Conservation (phyloP, 2,113 vertebrate genomes). For the Prolemur simus region DNA sequence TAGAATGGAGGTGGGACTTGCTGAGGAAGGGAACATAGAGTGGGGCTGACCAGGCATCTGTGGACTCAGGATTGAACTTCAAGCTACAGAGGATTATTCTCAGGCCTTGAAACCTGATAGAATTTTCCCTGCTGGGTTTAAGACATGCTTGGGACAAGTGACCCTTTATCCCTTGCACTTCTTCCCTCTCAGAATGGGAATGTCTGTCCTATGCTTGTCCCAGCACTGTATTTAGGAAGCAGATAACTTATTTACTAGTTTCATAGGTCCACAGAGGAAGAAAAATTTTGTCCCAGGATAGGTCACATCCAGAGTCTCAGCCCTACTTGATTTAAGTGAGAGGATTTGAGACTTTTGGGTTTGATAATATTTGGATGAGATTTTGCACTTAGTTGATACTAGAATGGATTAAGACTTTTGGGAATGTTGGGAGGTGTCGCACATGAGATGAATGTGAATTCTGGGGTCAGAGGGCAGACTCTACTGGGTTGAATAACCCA, state of each 20-base stretch:
- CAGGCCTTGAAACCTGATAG: neutral
- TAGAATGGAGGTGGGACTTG: neutral
- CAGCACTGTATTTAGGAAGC: neutral
- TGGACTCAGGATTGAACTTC: neutral
- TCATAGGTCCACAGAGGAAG: neutral
- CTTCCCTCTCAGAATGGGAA: neutral
- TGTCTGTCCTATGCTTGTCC: neutral
- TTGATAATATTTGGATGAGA: neutral
- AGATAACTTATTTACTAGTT: neutral
- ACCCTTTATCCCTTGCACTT: neutral
- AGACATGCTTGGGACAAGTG: neutral
- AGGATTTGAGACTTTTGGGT: neutral
- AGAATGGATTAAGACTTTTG: neutral
- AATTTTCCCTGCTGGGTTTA: neutral
- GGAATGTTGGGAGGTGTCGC: neutral
- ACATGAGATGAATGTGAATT: neutral
- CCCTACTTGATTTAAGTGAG: neutral
- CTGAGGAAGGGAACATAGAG: neutral
- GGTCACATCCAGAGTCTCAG: neutral
- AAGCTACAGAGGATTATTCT: neutral
- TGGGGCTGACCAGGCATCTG: neutral
- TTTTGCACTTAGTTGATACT: neutral
- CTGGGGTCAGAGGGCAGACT: accelerated
- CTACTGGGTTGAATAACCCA: neutral
- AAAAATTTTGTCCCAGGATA: neutral